These are phyloP conservation scores for Eurytoma adleriae DNA, from an alignment of 2,888 invertebrate genomes.

Conservation along the genomic window DNA sequence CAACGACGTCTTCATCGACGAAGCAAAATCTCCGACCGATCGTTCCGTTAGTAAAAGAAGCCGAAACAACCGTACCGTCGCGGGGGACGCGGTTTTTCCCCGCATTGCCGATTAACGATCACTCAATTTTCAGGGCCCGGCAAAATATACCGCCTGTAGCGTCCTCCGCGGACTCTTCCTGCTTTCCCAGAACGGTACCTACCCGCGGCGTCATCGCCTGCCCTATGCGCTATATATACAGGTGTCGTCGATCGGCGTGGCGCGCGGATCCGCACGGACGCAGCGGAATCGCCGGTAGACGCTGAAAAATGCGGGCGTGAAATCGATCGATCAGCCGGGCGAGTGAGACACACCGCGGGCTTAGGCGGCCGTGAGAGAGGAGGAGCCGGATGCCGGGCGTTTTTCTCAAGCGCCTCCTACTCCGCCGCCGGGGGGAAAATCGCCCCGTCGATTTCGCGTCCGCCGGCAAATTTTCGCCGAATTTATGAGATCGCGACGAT, in stretches of 20 bases:
- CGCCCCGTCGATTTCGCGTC: background rate
- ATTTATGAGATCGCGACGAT: background rate
- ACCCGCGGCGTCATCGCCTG: background rate
- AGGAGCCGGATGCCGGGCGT: background rate
- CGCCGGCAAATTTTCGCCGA: slow-evolving; percentile 3
- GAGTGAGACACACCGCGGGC: background rate
- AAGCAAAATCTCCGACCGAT: background rate
- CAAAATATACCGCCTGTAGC: background rate
- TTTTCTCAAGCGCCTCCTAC: background rate
- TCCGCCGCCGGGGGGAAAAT: background rate
- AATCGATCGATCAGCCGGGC: slow-evolving; percentile 18
- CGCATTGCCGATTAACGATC: slow-evolving; percentile 5
- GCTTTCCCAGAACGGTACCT: slow-evolving; percentile 31
- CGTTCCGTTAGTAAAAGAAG: background rate
- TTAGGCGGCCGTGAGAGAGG: background rate
- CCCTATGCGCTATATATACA: no score
- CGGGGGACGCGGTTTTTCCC: background rate
- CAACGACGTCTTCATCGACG: background rate
- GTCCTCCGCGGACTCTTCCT: slow-evolving; percentile 9
- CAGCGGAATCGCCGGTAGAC: background rate
- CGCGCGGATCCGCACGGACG: background rate
- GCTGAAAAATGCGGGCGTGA: slow-evolving; percentile 15
- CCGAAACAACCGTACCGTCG: no score
- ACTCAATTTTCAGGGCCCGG: background rate
- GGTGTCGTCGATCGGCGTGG: slow-evolving; percentile 28